phyloP scores from a whole-genome alignment of 2,888 invertebrate genomes.

The Palloptera scutellata region DNA sequence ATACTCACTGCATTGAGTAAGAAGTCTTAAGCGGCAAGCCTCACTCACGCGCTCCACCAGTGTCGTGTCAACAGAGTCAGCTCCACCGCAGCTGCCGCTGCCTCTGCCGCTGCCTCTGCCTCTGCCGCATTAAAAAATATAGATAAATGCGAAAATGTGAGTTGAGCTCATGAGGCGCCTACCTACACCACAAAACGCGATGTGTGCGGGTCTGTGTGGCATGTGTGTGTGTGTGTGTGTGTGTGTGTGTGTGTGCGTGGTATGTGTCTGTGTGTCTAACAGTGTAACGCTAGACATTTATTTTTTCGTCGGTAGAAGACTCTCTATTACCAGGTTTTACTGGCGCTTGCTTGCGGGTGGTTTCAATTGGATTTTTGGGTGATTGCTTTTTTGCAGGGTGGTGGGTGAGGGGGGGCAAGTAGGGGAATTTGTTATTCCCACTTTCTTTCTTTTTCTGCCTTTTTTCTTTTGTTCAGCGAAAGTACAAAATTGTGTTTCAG shows the following conservation, averaged over 20 bases:
- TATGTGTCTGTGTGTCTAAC: background rate
- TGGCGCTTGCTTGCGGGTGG: slow-evolving; percentile 38
- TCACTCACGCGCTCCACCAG: background rate
- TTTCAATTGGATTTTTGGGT: slow-evolving; percentile 16
- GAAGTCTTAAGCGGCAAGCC: too few relatives aligned
- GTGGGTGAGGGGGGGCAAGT: too few relatives aligned
- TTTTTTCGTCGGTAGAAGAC: too few relatives aligned
- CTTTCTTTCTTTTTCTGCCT: too few relatives aligned
- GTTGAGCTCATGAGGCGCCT: slow-evolving; percentile 41
- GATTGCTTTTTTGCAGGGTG: slow-evolving; percentile 3
- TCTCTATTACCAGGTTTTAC: slow-evolving; percentile 41
- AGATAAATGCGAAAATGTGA: slow-evolving; percentile 60
- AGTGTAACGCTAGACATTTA: too few relatives aligned
- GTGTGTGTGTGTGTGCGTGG: slow-evolving; percentile 34
- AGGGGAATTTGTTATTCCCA: too few relatives aligned
- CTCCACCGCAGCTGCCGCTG: too few relatives aligned
- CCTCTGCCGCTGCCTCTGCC: too few relatives aligned
- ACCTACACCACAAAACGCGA: background rate
- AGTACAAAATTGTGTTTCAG: slow-evolving; percentile 4
- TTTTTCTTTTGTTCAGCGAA: too few relatives aligned
- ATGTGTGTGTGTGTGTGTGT: slow-evolving; percentile 26
- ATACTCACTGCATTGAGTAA: too few relatives aligned
- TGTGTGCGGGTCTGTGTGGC: background rate
- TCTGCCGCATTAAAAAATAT: slow-evolving; percentile 42
- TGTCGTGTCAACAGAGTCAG: slow-evolving; percentile 43